Evolutionary conservation across 2,888 invertebrate species (phyloP).

Genomic region (Apodemia hepburni): DNA sequence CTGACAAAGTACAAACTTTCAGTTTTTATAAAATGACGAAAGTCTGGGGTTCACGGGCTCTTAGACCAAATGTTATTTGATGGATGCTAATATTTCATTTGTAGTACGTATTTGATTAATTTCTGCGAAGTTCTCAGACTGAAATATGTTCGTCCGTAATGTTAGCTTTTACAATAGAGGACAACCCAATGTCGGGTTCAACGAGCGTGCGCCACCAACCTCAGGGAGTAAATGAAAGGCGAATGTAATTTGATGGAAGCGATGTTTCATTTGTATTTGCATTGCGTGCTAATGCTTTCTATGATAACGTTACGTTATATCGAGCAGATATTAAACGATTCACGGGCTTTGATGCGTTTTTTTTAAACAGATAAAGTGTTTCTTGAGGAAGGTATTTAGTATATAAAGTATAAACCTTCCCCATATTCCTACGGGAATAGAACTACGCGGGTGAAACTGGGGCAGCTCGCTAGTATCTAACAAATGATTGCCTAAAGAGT

Average conservation of each 20-base stretch:
- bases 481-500: too few species aligned
- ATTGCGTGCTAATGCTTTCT: background rate
- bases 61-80: background rate
- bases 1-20: too few species aligned
- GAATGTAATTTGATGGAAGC: background rate
- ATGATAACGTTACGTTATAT: background rate
- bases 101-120: background rate
- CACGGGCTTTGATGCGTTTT: too few species aligned
- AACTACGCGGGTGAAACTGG: too few species aligned
- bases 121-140: background rate
- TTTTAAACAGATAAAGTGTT: too few species aligned
- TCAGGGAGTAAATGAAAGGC: background rate
- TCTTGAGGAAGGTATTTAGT: too few species aligned
- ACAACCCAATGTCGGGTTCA: slow-evolving; percentile 1
- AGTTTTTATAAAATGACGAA: too few species aligned
- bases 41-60: too few species aligned
- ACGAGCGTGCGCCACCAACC: background rate
- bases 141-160: background rate
- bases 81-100: background rate
- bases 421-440: too few species aligned
- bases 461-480: too few species aligned
- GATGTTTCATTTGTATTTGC: background rate
- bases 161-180: background rate
- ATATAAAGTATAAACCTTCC: too few species aligned
- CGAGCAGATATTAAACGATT: background rate